Evolutionary conservation across 2,797 vertebrate genomes (phyloP).

Genomic region (Alauda arvensis): DNA sequence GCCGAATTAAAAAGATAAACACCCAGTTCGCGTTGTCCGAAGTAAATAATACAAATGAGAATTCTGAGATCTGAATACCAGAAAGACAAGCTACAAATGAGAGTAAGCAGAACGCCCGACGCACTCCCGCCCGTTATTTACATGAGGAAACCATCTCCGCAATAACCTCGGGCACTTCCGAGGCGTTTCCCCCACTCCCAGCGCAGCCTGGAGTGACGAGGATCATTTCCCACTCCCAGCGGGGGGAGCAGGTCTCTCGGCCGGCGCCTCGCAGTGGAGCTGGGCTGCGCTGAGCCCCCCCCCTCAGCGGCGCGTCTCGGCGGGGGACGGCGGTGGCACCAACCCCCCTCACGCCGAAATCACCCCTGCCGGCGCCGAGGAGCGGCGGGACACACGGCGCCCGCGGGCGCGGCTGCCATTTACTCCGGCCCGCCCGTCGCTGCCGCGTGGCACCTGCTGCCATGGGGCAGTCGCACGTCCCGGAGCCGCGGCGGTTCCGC

Average conservation of each 20-base stretch:
- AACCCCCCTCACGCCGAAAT: no score
- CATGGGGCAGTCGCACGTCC: background rate
- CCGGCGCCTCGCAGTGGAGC: background rate
- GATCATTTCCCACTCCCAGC: background rate
- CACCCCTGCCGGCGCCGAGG: background rate
- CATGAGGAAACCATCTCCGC: rapidly evolving
- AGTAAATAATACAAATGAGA: background rate
- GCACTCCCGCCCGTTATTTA: background rate
- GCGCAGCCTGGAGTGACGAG: background rate
- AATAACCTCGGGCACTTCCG: background rate
- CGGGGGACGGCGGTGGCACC: background rate
- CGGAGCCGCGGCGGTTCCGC: background rate
- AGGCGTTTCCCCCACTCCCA: background rate
- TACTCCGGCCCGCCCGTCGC: background rate
- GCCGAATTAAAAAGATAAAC: background rate
- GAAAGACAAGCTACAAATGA: background rate
- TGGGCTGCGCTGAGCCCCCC: background rate
- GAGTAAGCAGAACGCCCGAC: background rate
- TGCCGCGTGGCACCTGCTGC: background rate
- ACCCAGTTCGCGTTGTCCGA: rapidly evolving
- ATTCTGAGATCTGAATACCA: background rate
- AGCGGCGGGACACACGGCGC: background rate
- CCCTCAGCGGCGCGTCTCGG: background rate
- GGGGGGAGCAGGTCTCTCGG: background rate
- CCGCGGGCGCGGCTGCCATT: background rate